Evolutionary conservation across 2,888 invertebrate genomes (phyloP).

Genomic region (Cylloceria caligata): DNA sequence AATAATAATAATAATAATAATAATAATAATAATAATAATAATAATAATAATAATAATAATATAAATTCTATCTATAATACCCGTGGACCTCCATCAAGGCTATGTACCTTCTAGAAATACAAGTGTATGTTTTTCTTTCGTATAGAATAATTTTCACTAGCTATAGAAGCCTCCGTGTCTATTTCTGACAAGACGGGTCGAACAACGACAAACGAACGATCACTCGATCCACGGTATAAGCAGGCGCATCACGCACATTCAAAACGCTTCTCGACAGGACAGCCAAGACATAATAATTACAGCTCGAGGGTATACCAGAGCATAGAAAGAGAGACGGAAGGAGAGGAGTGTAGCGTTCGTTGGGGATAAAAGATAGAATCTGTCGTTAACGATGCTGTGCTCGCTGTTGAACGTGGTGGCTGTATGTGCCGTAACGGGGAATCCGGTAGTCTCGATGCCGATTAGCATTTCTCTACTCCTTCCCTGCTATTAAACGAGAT

Average conservation of each 20-base stretch:
- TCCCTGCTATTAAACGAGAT: constrained; percentile 51
- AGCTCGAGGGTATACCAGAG: constrained; percentile 48
- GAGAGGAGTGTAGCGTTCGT: not conserved
- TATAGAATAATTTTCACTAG: not conserved
- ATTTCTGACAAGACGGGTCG: constrained; percentile 12
- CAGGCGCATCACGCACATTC: constrained; percentile 67
- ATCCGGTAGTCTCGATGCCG: constrained; percentile 59
- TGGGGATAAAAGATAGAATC: constrained; percentile 60
- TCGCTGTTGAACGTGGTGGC: constrained; percentile 34
- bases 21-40: too few relatives aligned
- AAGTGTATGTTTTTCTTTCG: not conserved
- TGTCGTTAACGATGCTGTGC: constrained; percentile 58
- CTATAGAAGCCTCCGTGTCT: not conserved
- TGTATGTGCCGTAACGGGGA: constrained; percentile 46
- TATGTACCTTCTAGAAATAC: not conserved
- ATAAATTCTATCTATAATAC: not conserved
- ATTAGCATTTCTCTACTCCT: constrained; percentile 57
- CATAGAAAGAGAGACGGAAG: constrained; percentile 1
- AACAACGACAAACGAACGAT: not conserved
- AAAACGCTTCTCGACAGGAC: constrained; percentile 64
- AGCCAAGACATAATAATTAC: constrained; percentile 74
- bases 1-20: too few relatives aligned
- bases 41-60: too few relatives aligned
- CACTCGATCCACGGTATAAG: constrained; percentile 9
- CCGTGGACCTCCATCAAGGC: not conserved